Base-by-base conservation (phyloP, 2,888 invertebrate genomes). In the Coleophora deauratella region DNA sequence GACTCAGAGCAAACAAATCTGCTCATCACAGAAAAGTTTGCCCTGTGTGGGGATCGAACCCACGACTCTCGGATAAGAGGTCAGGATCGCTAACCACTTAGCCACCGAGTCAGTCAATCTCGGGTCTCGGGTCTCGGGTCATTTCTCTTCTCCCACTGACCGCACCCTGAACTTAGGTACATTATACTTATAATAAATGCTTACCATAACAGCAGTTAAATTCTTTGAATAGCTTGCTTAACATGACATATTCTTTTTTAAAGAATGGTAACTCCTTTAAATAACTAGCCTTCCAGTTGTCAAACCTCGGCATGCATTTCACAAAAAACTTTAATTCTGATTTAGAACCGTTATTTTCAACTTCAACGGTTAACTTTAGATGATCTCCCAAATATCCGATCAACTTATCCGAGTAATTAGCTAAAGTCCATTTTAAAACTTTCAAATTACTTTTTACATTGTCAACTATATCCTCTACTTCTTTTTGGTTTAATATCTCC, bases 281-380 rank as follows among this genome's bases (percentile, higher is more conserved):
- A 55, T 76, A 79, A 9, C 73, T 50, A 0, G 72, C 78, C 51
- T 86, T 86, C 54, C 86, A 87, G 9, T 69, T 59, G 37, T 88
- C 73, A 10, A 77, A 78, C 42, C 69, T 70, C 0, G 91, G 91
- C 40, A 89, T 67, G 7, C 86, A 78, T 62, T 91, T 91, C 0
- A 89, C 69, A 54, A 91, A 91, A 45, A 89, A 87, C 13, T 59
- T 60, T 1, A 73, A 41, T n/a, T 58, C 52, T 1, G 59, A 51
- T 27, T 42, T 50, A 4, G 43, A 41, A 15, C 54, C 61, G 14
- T 59, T 42, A 2, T 35, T 34, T 37, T 66, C 57, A 8, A 65
- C 63, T 40, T 62, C 50, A 31, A 78, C 49, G 27, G 47, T 58
- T 21, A 84, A 51, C 40, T 62, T 71, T 9, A 82, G 53, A 52